phyloP scores from a whole-genome alignment of 2,797 vertebrate species.

The Sus cebifrons region DNA sequence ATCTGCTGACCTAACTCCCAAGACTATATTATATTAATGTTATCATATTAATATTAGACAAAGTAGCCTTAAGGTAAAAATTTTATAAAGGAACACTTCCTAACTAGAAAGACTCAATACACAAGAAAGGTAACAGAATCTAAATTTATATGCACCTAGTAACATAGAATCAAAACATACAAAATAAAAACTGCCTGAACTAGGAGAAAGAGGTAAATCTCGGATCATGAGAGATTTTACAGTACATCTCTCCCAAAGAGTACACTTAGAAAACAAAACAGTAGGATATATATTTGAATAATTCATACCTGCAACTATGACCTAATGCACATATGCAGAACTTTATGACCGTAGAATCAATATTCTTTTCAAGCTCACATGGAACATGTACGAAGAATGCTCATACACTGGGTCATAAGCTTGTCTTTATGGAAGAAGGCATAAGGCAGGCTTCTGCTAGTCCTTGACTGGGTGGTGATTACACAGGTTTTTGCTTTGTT shows the following conservation, averaged over 20 bases:
- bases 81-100: background rate
- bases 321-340: background rate
- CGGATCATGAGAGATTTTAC: background rate
- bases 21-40: background rate
- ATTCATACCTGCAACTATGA: background rate
- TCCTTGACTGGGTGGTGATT: background rate
- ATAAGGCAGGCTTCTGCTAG: background rate
- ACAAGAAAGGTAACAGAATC: background rate
- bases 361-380: background rate
- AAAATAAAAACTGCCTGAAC: background rate
- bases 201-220: background rate
- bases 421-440: background rate
- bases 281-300: background rate
- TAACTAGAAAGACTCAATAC: constrained; percentile 26
- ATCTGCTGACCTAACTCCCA: too few relatives aligned
- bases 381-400: background rate
- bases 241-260: background rate
- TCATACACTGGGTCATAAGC: background rate
- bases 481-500: background rate
- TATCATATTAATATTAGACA: background rate
- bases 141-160: constrained; percentile 5
- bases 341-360: background rate
- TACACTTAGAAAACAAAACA: background rate
- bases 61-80: background rate
- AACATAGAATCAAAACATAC: background rate